These are phyloP conservation scores for Andrena camellia DNA, from an alignment of 2,888 invertebrate species.

Conservation along the genomic window DNA sequence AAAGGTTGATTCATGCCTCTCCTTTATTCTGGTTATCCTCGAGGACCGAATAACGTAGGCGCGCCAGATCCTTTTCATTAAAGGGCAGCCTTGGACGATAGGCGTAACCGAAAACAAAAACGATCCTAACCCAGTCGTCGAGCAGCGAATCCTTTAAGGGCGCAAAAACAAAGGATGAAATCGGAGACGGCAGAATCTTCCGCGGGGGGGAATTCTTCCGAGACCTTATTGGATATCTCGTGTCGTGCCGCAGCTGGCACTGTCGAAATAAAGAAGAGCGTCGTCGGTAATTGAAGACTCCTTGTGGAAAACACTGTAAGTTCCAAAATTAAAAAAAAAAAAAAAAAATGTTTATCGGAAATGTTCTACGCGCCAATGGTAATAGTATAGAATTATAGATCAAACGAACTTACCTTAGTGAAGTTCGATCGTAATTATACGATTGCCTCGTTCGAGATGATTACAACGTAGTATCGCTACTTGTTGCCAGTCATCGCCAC, in stretches of 20 bases:
- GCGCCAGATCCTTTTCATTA: slow-evolving; percentile 8
- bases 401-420: too few relatives aligned
- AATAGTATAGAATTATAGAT: too few relatives aligned
- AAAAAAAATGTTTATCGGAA: too few relatives aligned
- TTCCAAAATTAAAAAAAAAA: too few relatives aligned
- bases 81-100: slow-evolving; percentile 18
- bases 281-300: neutral
- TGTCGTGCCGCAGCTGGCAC: neutral
- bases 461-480: too few relatives aligned
- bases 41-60: neutral
- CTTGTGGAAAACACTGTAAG: too few relatives aligned
- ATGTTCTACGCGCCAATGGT: too few relatives aligned
- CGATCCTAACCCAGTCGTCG: neutral
- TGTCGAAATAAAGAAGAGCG: neutral
- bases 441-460: too few relatives aligned
- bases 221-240: neutral
- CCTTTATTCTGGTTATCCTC: neutral
- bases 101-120: neutral
- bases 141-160: neutral
- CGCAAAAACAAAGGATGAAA: neutral
- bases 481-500: too few relatives aligned
- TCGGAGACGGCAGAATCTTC: neutral
- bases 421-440: too few relatives aligned
- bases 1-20: neutral
- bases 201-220: neutral